Evolutionary conservation across 2,888 invertebrate species (phyloP).

Genomic region (Aleiodes testaceus): DNA sequence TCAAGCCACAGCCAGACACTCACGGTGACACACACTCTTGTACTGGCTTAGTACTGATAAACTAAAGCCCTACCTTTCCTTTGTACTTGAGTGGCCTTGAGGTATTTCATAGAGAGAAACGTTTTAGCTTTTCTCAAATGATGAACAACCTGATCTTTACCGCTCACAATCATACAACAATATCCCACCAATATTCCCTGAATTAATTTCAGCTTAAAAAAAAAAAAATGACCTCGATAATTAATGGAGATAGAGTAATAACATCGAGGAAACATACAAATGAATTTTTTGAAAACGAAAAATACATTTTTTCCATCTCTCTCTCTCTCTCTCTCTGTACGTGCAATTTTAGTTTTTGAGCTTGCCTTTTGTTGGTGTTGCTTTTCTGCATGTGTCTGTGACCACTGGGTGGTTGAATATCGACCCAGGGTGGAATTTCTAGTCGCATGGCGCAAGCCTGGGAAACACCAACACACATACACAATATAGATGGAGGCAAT

Average conservation of each 20-base stretch:
- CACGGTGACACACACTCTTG: constrained; percentile 30
- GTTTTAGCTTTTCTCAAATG: constrained; percentile 29
- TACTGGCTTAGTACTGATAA: constrained; percentile 28
- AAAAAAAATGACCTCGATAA: too few relatives aligned
- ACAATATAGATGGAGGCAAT: constrained; percentile 26
- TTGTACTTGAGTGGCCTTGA: constrained; percentile 7
- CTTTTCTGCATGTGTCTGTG: constrained; percentile 12
- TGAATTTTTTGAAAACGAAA: neutral
- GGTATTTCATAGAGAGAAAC: neutral
- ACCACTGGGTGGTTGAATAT: constrained; percentile 61
- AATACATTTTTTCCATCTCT: neutral
- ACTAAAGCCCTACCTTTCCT: constrained; percentile 20
- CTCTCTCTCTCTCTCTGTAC: neutral
- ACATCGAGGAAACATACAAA: neutral
- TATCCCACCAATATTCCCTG: constrained; percentile 1
- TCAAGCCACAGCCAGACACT: constrained; percentile 26
- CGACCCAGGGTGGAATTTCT: constrained; percentile 70
- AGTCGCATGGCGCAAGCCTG: constrained; percentile 69
- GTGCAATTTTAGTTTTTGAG: neutral
- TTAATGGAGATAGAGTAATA: neutral
- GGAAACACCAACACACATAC: constrained; percentile 53
- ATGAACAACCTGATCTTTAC: constrained; percentile 11
- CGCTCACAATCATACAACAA: constrained; percentile 26
- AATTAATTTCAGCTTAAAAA: neutral
- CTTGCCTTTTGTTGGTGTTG: neutral